Evolutionary conservation across 1,140 invertebrate species (phyloP).

Genomic region (Antheraea pernyi): DNA sequence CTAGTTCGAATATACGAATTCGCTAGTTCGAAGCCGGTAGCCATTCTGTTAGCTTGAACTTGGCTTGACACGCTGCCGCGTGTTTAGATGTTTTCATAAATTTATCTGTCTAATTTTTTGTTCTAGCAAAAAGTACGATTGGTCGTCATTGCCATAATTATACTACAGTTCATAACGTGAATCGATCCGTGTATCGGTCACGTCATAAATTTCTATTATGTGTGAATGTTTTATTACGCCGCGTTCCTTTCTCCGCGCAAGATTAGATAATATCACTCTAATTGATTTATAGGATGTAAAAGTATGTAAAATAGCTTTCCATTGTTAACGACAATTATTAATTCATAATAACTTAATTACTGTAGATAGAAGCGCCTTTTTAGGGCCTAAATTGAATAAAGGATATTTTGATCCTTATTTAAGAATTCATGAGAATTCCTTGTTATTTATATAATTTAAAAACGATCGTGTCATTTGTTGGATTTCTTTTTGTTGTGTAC

Average conservation of each 20-base stretch:
- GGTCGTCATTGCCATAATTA: not conserved
- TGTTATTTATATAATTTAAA: not conserved
- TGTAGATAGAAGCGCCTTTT: no score
- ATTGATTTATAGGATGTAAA: not conserved
- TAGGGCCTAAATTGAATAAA: no score
- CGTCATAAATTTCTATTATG: not conserved
- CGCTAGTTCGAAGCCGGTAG: no score
- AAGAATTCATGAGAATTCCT: not conserved
- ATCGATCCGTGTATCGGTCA: not conserved
- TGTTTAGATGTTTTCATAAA: no score
- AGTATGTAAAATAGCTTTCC: not conserved
- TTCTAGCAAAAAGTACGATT: not conserved
- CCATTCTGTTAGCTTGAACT: no score
- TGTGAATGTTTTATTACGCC: not conserved
- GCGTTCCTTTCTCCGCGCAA: conserved; percentile 1
- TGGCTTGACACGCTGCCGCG: no score
- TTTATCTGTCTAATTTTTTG: not conserved
- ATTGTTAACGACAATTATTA: not conserved
- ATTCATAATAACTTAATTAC: not conserved
- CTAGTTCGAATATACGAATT: no score
- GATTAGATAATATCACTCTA: not conserved
- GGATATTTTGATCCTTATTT: no score
- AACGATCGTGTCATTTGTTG: no score
- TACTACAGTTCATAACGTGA: not conserved
- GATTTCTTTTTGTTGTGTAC: no score